A percentile compares a stretch with the other conserved stretches of the same genome.
These are phyloP conservation scores for Trypoxylon attenuatum DNA, from an alignment of 2,888 invertebrate genomes.

Conservation along the genomic window DNA sequence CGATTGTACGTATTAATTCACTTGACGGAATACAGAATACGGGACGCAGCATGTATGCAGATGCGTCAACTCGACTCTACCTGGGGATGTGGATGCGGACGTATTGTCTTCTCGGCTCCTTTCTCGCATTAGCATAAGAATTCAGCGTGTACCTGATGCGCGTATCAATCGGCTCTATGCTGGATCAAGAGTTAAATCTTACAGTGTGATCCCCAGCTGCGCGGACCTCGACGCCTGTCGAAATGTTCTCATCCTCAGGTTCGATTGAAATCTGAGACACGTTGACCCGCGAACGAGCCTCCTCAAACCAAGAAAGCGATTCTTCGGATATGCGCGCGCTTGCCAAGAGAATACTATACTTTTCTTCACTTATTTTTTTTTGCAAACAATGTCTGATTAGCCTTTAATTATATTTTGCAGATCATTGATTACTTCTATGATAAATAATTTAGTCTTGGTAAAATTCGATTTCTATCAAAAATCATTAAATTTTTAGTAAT, in stretches of 20 bases:
- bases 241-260: slow-evolving; percentile 52
- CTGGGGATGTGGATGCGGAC: slow-evolving; percentile 59
- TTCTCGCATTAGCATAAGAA: slow-evolving; percentile 75
- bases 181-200: slow-evolving; percentile 69
- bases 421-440: too few species aligned
- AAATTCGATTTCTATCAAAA: too few species aligned
- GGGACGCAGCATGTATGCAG: slow-evolving; percentile 58
- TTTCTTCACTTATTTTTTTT: too few species aligned
- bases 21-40: slow-evolving; percentile 67
- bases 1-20: slow-evolving; percentile 64
- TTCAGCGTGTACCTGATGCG: slow-evolving; percentile 74
- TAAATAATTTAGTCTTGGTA: too few species aligned
- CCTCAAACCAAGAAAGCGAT: slow-evolving; percentile 14
- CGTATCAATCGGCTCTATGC: slow-evolving; percentile 67
- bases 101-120: slow-evolving; percentile 74
- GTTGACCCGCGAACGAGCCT: slow-evolving; percentile 21
- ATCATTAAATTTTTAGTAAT: too few species aligned
- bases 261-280: slow-evolving; percentile 43
- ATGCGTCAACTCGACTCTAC: slow-evolving; percentile 35
- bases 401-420: too few species aligned
- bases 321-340: background rate
- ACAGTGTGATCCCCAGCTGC: slow-evolving; percentile 57
- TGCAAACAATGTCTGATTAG: too few species aligned
- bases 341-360: background rate
- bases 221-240: slow-evolving; percentile 40